Percentiles rank a stretch among this genome's conserved stretches.
Conservation (phyloP, 2,797 vertebrate species). For the Rhinogobio ventralis region DNA sequence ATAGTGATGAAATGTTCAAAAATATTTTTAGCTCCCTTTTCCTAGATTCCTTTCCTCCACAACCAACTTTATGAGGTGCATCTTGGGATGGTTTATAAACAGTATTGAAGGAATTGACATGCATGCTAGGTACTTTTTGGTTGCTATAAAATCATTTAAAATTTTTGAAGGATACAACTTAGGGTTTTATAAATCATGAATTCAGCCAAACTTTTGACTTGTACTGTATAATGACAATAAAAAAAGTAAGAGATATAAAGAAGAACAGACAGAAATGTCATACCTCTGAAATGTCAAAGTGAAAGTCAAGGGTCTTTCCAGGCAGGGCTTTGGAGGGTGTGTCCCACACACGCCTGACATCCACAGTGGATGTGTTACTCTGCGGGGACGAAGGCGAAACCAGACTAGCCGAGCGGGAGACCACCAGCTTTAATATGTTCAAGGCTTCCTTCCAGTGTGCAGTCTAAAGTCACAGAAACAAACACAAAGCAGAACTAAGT, state of each 20-base stretch:
- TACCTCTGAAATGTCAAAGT: conserved; percentile 98
- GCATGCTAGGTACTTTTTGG: neutral
- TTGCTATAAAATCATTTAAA: neutral
- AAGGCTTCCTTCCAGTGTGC: conserved; percentile 96
- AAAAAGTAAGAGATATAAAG: neutral
- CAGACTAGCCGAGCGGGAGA: conserved; percentile 94
- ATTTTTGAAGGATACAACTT: neutral
- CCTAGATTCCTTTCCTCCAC: neutral
- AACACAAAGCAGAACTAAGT: conserved; percentile 30
- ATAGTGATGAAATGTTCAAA: neutral
- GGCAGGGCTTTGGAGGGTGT: conserved; percentile 93
- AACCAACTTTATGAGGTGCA: conserved; percentile 2
- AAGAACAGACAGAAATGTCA: neutral
- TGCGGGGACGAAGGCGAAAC: conserved; percentile 90
- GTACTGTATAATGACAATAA: neutral
- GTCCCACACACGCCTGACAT: conserved; percentile 93
- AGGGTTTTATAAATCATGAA: neutral
- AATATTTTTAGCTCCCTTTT: neutral
- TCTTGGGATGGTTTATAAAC: conserved; percentile 16
- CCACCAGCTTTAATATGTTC: conserved; percentile 97
- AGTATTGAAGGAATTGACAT: neutral
- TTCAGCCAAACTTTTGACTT: neutral
- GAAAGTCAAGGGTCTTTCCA: conserved; percentile 97
- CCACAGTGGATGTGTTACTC: conserved; percentile 89
- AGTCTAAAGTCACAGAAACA: conserved; percentile 77